These are phyloP conservation scores for Cryptoprocta ferox DNA, from an alignment of 2,797 vertebrate genomes.

Conservation along the genomic window DNA sequence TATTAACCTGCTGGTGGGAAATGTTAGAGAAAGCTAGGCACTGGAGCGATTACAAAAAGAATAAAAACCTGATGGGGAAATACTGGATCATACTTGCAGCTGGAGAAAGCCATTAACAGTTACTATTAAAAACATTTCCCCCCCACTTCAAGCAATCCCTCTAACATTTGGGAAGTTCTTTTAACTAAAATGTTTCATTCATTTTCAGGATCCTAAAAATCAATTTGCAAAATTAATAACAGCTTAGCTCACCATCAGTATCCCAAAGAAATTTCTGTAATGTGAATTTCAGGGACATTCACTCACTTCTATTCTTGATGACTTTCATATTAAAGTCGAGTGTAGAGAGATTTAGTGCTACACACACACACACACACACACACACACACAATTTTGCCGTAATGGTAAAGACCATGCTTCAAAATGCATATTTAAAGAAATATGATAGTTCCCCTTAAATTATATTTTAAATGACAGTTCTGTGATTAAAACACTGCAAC, in stretches of 20 bases:
- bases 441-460: neutral
- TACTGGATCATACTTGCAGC: conserved; percentile 39
- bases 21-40: conserved; percentile 71
- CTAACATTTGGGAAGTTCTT: neutral
- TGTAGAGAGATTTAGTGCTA: neutral
- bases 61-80: conserved; percentile 71
- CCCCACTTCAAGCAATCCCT: neutral
- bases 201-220: conserved; percentile 3
- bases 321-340: neutral
- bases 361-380: neutral
- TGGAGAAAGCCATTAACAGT: conserved; percentile 55
- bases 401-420: neutral
- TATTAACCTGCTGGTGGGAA: conserved; percentile 82
- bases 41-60: conserved; percentile 70
- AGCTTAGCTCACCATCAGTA: neutral
- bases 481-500: neutral
- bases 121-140: conserved; percentile 31
- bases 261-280: conserved; percentile 1
- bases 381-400: neutral
- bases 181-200: conserved; percentile 37
- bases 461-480: neutral
- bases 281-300: conserved; percentile 24
- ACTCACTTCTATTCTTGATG: neutral
- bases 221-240: conserved; percentile 20
- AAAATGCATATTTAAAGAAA: neutral